phyloP scores from a whole-genome alignment of 1,140 invertebrate genomes.

The Eupristina koningsbergeri region DNA sequence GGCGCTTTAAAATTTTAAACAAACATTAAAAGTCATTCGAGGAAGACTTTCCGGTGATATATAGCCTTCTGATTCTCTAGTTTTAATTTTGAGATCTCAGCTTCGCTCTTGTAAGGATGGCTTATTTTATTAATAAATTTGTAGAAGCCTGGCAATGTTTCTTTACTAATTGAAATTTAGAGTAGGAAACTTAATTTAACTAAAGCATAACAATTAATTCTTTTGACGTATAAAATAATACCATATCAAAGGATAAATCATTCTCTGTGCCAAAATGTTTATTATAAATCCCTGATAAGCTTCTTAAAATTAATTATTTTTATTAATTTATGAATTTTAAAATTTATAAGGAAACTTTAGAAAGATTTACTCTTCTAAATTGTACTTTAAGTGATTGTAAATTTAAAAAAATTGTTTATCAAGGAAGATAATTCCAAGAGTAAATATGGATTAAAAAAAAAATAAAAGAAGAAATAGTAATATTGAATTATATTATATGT shows the following conservation, averaged over 20 bases:
- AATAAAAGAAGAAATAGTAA: too few relatives aligned
- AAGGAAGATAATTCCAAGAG: too few relatives aligned
- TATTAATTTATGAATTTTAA: too few relatives aligned
- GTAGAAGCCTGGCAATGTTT: neutral
- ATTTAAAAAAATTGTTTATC: neutral
- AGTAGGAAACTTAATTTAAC: neutral
- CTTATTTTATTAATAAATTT: constrained; percentile 22
- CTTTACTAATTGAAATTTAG: neutral
- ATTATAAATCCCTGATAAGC: too few relatives aligned
- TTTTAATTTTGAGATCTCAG: constrained; percentile 42
- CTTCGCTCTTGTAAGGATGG: constrained; percentile 11
- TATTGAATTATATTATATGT: neutral
- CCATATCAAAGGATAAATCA: neutral
- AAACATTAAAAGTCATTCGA: constrained; percentile 41
- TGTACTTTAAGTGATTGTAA: too few relatives aligned
- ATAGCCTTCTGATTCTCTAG: constrained; percentile 12
- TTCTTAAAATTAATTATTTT: too few relatives aligned
- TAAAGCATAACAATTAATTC: neutral
- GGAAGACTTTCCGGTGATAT: neutral
- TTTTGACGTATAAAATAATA: neutral
- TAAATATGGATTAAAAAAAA: too few relatives aligned
- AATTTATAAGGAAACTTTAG: too few relatives aligned
- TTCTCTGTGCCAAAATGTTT: neutral
- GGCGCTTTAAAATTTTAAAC: constrained; percentile 37
- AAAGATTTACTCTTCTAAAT: too few relatives aligned